Base-by-base conservation (phyloP, 2,797 vertebrate genomes). In the Rhinatrema bivittatum region DNA sequence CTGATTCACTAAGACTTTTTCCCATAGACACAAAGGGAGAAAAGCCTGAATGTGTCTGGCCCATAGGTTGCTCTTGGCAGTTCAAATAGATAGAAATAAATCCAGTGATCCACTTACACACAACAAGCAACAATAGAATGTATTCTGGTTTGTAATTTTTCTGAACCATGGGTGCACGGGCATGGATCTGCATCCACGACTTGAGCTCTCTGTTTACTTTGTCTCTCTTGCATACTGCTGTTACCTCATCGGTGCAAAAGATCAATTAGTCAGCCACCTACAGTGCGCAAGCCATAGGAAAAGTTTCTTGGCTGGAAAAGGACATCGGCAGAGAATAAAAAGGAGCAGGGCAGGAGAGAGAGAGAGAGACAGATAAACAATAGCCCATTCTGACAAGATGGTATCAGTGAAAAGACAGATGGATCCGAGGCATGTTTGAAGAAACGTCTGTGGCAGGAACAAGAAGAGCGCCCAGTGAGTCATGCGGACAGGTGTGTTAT, bases 401-500 rank as follows among this genome's bases (percentile, higher is more conserved):
- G 10, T 22, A 16, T 21, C 25, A 53, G 34, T 25, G 3, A 6
- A 10, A 59, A 50, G 37, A 30, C 34, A 36, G 43, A 36, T 20
- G 33, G 33, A 31, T 12, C 7, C 25, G 20, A 22, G 11, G 41
- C 16, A 9, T 22, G 25, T 35, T 43, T 38, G 42, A 53, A 37
- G 40, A 36, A 23, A 26, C 24, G 19, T 32, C 31, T 20, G 20
- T 26, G 43, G 38, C 0, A 0, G 24, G n/a, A 19, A 1, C 0
- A 2, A 43, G 34, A 13, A 25, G 21, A 2, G 16, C 27, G 24
- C 4, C 6, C 15, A 27, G 2, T n/a, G 40, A 52, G 41, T 54
- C 4, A 5, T 1, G 5, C 5, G 0, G 29, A 41, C 36, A 64
- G 53, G 57, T 56, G 52, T 39, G 56, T 50, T 55, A 46, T 51